Percentiles rank a stretch among this genome's conserved stretches.
Conservation (phyloP, 2,797 vertebrate genomes). For the Tympanoctomys barrerae region DNA sequence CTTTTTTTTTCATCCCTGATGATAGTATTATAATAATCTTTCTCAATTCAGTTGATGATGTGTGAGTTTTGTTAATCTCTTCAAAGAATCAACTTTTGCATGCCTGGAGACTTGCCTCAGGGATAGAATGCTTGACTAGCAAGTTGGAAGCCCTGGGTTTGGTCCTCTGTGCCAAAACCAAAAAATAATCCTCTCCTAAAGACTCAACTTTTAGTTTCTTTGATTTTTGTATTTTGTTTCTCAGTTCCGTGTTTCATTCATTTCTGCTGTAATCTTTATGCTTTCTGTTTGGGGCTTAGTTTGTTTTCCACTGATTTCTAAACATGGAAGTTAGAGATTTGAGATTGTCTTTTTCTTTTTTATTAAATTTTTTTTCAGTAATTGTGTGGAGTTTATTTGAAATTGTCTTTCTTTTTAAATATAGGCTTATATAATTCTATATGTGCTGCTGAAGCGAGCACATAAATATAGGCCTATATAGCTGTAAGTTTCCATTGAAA, state of each 20-base stretch:
- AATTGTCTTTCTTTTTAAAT: not conserved
- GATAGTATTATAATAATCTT: not conserved
- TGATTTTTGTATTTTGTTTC: not conserved
- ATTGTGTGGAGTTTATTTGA: too few relatives aligned
- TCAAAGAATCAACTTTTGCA: constrained; percentile 40
- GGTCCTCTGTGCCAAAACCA: too few relatives aligned
- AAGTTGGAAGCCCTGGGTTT: too few relatives aligned
- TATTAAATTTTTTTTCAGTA: too few relatives aligned
- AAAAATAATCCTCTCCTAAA: not conserved
- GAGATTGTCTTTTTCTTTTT: not conserved
- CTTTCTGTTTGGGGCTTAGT: constrained; percentile 2
- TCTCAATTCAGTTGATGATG: not conserved
- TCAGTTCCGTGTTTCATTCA: not conserved
- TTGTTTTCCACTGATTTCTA: constrained; percentile 30
- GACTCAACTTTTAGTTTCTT: constrained; percentile 21
- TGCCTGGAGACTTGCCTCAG: too few relatives aligned
- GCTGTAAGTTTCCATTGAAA: constrained; percentile 19
- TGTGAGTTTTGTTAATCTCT: constrained; percentile 37
- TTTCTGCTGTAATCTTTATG: constrained; percentile 37
- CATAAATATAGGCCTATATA: not conserved
- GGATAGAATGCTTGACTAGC: too few relatives aligned
- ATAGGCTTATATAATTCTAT: not conserved
- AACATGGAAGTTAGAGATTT: not conserved
- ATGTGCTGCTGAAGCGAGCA: too few relatives aligned
- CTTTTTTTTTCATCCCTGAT: not conserved